A percentile compares a stretch with the other conserved stretches of the same genome.
Conservation (phyloP, 2,888 invertebrate genomes). For the Sussaba pulchella region DNA sequence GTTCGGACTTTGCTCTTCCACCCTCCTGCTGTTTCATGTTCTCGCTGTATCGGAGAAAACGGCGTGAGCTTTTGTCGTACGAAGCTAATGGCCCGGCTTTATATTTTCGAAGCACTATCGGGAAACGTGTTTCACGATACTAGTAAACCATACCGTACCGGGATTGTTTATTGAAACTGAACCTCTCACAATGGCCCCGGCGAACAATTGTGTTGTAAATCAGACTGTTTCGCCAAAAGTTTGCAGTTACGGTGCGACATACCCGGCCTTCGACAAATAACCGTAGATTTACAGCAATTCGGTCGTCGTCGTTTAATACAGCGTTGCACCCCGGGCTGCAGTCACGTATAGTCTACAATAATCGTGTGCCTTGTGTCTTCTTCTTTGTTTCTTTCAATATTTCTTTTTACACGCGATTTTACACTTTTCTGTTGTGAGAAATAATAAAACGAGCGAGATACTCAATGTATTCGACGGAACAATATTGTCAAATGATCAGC, state of each 20-base stretch:
- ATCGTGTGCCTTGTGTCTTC: too few relatives aligned
- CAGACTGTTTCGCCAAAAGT: constrained; percentile 7
- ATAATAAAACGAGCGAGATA: too few relatives aligned
- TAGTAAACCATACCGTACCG: constrained; percentile 29
- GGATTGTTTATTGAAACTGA: constrained; percentile 16
- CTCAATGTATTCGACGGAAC: too few relatives aligned
- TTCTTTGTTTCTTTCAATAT: too few relatives aligned
- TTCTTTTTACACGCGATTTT: too few relatives aligned
- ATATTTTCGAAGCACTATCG: constrained; percentile 54
- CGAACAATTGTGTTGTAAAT: constrained; percentile 22
- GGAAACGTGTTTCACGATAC: constrained; percentile 40
- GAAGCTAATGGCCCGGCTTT: constrained; percentile 61
- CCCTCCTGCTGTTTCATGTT: constrained; percentile 38
- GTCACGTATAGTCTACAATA: too few relatives aligned
- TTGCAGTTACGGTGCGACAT: neutral
- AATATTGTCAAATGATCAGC: too few relatives aligned
- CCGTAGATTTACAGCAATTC: neutral
- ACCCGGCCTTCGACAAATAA: neutral
- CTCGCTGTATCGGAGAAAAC: constrained; percentile 55
- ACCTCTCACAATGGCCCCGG: neutral
- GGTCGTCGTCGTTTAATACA: neutral
- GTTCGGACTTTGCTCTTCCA: constrained; percentile 42
- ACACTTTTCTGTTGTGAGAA: too few relatives aligned
- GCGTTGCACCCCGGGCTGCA: neutral
- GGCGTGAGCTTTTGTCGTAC: constrained; percentile 62